Base-by-base conservation (phyloP, 2,888 invertebrate species). In the Elgonia sp. region DNA sequence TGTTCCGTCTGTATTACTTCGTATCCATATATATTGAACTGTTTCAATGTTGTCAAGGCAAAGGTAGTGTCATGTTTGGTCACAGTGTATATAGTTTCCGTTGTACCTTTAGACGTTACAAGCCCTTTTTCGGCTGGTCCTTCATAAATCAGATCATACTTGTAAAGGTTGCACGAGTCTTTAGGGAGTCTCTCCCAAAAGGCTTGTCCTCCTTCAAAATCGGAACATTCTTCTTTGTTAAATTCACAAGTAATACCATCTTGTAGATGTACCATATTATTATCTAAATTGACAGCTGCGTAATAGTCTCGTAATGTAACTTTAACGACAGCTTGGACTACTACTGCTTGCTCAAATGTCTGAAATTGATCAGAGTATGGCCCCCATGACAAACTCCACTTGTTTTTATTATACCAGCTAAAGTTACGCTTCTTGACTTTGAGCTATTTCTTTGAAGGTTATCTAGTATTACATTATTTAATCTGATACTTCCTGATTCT, bases 171-270 rank as follows among this genome's bases (percentile, higher is more conserved):
- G 14, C 62, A 62, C 0, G 4, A 4, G 14, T 62, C 62, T 4
- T 37, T 14, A 10, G 37, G 62, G 6, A 62, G 16, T 40, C 65
- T 40, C 0, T 65, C 65, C 65, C 65, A 65, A 65, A 40, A 65
- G 2, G 9, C n/a, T 12, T 65, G 65, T 18, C 65, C 65, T 40
- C 65, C 65, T 42, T 65, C 65, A 40, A 18, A 65, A 40, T 40
- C 65, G 0, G 65, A 65, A 40, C 65, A 65, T 42, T 65, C 40
- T 16, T 10, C 65, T 40, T 65, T 65, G 40, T 65, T 65, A 12
- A 65, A 65, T 7, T 65, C 65, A 40, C 65, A 65, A 18, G 12
- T 8, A 16, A 65, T 18, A n/a, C 65, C 65, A 40, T 40, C 12
- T 10, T 40, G 65, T 9, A 40, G 12, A 40, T 65, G n/a, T 16